Conservation (phyloP, 1,140 invertebrate species). For the Pseudomyrmex flavicornis region DNA sequence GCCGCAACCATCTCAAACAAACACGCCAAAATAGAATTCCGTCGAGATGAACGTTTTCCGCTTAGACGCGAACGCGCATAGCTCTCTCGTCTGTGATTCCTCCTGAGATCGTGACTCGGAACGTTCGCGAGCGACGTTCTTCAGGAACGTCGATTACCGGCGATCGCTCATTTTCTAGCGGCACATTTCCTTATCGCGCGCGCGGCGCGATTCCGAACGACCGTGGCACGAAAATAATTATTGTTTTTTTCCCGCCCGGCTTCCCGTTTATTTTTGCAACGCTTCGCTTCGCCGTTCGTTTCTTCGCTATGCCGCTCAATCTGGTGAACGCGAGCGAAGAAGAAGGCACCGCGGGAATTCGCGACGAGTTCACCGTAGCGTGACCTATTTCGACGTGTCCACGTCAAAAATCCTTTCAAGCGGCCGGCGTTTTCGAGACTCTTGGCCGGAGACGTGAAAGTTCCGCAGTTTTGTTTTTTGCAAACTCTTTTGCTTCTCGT, state of each 20-base stretch:
- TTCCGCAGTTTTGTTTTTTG: background rate
- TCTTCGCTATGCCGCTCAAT: constrained; percentile 58
- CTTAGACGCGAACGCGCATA: background rate
- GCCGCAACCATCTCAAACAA: constrained; percentile 27
- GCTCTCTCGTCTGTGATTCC: constrained; percentile 15
- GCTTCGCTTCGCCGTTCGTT: constrained; percentile 62
- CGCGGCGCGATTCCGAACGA: constrained; percentile 29
- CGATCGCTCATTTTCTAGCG: constrained; percentile 54
- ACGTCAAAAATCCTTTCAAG: constrained; percentile 22
- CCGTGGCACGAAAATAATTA: constrained; percentile 57
- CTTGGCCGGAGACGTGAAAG: constrained; percentile 23
- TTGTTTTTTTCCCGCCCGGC: constrained; percentile 49
- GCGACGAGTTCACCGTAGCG: constrained; percentile 69
- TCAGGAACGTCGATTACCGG: constrained; percentile 13
- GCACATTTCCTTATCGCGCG: constrained; percentile 55
- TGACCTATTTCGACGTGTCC: constrained; percentile 53
- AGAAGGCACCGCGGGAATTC: constrained; percentile 58
- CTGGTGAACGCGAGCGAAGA: constrained; percentile 52
- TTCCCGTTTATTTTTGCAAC: constrained; percentile 56
- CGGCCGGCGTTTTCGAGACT: background rate
- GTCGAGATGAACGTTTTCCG: background rate
- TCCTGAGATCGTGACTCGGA: constrained; percentile 1
- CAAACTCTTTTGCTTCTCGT: background rate
- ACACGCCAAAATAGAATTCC: constrained; percentile 14
- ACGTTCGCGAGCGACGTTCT: constrained; percentile 16